Base-by-base conservation (phyloP, 2,113 vertebrate species). In the Hymenochirus boettgeri region DNA sequence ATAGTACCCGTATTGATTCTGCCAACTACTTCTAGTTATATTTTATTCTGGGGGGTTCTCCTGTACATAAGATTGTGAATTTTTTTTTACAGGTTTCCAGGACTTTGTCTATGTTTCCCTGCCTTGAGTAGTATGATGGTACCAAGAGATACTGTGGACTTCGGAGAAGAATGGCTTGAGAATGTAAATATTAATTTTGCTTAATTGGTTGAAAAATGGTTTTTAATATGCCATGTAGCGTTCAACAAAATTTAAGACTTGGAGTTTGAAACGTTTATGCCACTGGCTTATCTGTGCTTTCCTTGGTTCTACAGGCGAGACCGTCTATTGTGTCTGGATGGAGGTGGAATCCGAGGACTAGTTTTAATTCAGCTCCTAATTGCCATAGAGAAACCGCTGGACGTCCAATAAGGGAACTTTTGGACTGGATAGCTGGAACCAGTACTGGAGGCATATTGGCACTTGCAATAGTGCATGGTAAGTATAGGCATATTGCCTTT, bases 361-460 rank as follows among this genome's bases (percentile, higher is more conserved):
- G 84, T 98, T 72, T 84, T 98, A 74, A 98, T 98, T 81, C 96
- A 99, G 60, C 82, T 99, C 64, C 85, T 99, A 53, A 92, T 98
- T 0, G 90, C 96, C 59, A 88, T 99, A 0, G 96, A 99, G 79
- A 93, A 88, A 58, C 87, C 1, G 90, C 92, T 0, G 93, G 93
- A 1, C 73, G 83, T 4, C 91, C 96, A 35, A 79, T 85, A 66
- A 87, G 85, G 48, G 96, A 99, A 72, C 92, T 98, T 58, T 98
- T 99, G 13, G 96, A 98, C 82, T 99, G 96, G 96, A 87, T 98
- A 0, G 89, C 94, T 0, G 96, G 96, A 17, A 99, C 96, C 23
- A 99, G 96, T 83, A 99, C 96, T 0, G 96, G 96, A 0, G 95
- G 95, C n/a, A 98, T 98, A 78, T 86, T 99, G 77, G 95, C 96